Evolutionary conservation across 2,113 vertebrate genomes (phyloP), one percentile per base, ranked within the genome.

Genomic region (Alligator sinensis): DNA sequence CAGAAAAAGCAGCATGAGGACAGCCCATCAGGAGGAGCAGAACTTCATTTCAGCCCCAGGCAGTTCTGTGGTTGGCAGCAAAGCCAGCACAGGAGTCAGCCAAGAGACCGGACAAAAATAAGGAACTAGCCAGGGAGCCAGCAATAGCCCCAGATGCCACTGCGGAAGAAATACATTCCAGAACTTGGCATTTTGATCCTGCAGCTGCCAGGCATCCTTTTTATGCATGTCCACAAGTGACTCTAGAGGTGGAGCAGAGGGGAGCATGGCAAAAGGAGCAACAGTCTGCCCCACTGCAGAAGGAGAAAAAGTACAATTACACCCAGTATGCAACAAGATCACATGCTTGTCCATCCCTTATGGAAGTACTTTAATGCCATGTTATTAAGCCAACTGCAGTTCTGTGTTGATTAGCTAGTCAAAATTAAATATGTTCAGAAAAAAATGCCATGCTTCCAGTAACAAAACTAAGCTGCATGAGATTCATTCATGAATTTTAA

Each of bases 221-320:
- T 17, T 0, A 0, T 5, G 66, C 27, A 15, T 0, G 0, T n/a
- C 75, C 0, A 1, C 3, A 5, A 64, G 38, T 12, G 10, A 75
- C n/a, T 19, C 1, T 11, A 60, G 18, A 17, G 0, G 1, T 47
- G 63, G 38, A 62, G 16, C 5, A 76, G 57, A 62, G 60, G 82
- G 38, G 63, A 25, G n/a, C 0, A 34, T 28, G 30, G 2, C 2
- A 13, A 3, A 7, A 1, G 21, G 30, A 63, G 55, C 47, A 25
- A 70, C 11, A n/a, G 22, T 11, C 16, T 3, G 30, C 57, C 25
- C 47, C 18, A 5, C 4, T 3, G 3, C 11, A 63, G 1, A 11
- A 0, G 3, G 16, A 34, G 80, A 54, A 28, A 28, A 30, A 63
- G 17, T 38, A 58, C 34, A 62, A 47, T 74, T 74, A 74, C 21